Percentiles rank a stretch among this genome's conserved stretches.
Conservation (phyloP, 2,797 vertebrate species). For the Aphelocoma californica region DNA sequence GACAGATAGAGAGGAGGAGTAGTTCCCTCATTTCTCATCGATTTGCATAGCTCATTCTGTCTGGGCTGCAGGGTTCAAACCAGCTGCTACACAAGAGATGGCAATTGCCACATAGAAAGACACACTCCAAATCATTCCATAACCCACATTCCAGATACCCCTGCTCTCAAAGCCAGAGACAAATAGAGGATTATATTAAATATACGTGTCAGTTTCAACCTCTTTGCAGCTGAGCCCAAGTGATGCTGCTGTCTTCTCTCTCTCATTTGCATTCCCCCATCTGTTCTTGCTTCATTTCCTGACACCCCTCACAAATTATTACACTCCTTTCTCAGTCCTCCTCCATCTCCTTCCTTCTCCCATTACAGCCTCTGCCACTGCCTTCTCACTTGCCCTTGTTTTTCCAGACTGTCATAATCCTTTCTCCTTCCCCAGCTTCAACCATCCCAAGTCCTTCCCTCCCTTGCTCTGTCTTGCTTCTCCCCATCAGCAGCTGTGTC, state of each 20-base stretch:
- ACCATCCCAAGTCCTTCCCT: not conserved
- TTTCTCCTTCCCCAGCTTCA: not conserved
- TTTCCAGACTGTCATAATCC: conserved; percentile 16
- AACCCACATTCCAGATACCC: not conserved
- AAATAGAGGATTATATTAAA: not conserved
- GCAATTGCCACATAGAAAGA: not conserved
- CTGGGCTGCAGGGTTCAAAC: not conserved
- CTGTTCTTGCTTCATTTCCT: conserved; percentile 57
- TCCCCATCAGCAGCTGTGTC: not conserved
- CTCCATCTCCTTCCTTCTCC: conserved; percentile 19
- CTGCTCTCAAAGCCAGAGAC: conserved; percentile 1
- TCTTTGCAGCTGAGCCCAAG: conserved; percentile 38
- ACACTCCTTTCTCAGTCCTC: conserved; percentile 22
- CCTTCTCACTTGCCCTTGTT: not conserved
- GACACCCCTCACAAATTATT: conserved; percentile 24
- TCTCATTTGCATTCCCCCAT: conserved; percentile 56
- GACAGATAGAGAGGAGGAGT: conserved; percentile 45
- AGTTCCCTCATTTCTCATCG: not conserved
- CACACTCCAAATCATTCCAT: not conserved
- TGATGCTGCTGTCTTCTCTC: conserved; percentile 2
- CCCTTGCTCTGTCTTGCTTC: not conserved
- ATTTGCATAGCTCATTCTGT: not conserved
- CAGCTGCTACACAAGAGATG: conserved; percentile 24
- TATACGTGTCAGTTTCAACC: not conserved
- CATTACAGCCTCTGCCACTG: not conserved